Conservation (phyloP, 2,888 invertebrate genomes). For the Phaedon cochleariae region DNA sequence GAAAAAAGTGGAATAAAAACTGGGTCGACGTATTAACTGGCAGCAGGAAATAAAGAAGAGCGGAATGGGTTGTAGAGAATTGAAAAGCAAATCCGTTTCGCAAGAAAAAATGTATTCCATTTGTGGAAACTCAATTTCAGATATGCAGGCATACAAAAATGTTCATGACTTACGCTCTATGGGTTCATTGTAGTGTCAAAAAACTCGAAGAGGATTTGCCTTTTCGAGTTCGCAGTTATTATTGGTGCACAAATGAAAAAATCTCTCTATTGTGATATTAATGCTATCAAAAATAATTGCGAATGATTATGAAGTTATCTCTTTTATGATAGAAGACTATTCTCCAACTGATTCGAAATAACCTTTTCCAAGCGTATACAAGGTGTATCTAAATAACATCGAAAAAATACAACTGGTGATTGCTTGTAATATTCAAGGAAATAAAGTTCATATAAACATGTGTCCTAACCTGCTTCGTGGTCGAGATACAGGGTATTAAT, state of each 20-base stretch:
- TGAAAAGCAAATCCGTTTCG: background rate
- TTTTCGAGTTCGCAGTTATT: background rate
- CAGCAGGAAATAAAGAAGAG: background rate
- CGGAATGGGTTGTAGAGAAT: background rate
- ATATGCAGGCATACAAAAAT: background rate
- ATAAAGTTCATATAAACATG: no score
- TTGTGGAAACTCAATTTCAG: background rate
- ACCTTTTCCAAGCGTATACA: no score
- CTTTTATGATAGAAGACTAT: no score
- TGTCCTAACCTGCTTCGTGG: no score
- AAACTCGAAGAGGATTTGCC: background rate
- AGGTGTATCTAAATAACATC: no score
- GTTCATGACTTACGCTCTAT: background rate
- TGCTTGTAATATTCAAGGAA: no score
- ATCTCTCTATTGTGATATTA: no score
- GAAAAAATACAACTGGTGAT: no score
- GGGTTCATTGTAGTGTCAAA: background rate
- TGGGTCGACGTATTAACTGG: background rate
- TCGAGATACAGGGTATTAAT: no score
- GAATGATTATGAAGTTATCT: no score
- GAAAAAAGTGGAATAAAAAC: background rate
- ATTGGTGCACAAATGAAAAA: background rate
- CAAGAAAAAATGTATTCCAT: background rate
- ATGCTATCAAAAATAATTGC: no score
- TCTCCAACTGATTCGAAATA: no score